Percentiles rank a stretch among this genome's conserved stretches.
These are phyloP conservation scores for Dryobotodes eremita DNA, from an alignment of 2,888 invertebrate species.

Conservation along the genomic window DNA sequence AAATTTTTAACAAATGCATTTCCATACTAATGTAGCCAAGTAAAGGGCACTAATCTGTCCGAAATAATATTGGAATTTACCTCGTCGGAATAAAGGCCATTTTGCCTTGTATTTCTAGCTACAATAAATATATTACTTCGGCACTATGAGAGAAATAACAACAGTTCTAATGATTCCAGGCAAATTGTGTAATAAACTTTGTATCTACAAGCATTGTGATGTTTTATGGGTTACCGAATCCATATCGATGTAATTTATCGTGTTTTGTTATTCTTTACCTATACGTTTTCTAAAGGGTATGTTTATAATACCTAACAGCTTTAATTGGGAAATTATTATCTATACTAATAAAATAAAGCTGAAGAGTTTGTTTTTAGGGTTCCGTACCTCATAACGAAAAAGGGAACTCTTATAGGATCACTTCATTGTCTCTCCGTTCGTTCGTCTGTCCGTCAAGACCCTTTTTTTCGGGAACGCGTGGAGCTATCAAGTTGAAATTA, in stretches of 20 bases:
- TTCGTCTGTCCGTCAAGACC: too few relatives aligned
- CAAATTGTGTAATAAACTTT: constrained; percentile 46
- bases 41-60: constrained; percentile 14
- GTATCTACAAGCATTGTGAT: constrained; percentile 25
- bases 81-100: constrained; percentile 22
- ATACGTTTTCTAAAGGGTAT: background rate
- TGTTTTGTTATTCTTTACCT: constrained; percentile 11
- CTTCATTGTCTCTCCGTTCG: too few relatives aligned
- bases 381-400: too few relatives aligned
- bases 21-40: constrained; percentile 49
- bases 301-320: background rate
- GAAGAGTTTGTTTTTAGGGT: too few relatives aligned
- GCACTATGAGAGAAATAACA: constrained; percentile 44
- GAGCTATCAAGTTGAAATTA: too few relatives aligned
- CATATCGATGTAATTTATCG: constrained; percentile 38
- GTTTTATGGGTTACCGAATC: constrained; percentile 38
- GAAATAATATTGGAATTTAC: constrained; percentile 50
- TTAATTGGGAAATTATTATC: background rate
- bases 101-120: constrained; percentile 24
- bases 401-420: too few relatives aligned
- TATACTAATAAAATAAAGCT: too few relatives aligned
- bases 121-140: constrained; percentile 52
- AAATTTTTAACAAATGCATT: constrained; percentile 21
- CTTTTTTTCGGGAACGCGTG: too few relatives aligned
- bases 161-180: constrained; percentile 47